Evolutionary conservation across 2,888 invertebrate genomes (phyloP), one percentile per base, ranked within the genome.

Genomic region (Homarus gammarus): DNA sequence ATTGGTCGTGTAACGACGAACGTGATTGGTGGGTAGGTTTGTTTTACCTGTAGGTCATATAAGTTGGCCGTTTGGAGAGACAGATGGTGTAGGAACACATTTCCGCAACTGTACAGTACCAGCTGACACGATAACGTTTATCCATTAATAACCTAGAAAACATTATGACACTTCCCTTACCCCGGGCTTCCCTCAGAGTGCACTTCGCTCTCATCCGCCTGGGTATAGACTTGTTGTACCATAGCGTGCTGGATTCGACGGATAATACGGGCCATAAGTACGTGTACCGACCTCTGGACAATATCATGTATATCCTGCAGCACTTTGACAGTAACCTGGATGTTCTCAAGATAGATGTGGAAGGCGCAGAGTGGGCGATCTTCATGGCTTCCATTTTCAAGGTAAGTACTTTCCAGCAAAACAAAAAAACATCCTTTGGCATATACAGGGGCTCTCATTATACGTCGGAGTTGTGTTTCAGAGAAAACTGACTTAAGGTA

Each of bases 341-440:
- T 33, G 64, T 84, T 3, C 84, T 90, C 12, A 90, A 90, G 68
- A 36, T 90, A 61, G 90, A 90, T 72, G 70, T 90, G 10, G 90
- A 90, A 33, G 90, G 87, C 2, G 27, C n/a, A 2, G 90, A 90
- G 51, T 90, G 87, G 87, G 38, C 79, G 8, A 72, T 84, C 5
- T 84, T 90, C 40, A 33, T 68, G 15, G 49, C 84, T 8, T 84
- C 87, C 0, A 84, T 90, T 33, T 90, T 90, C 40, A 84, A 84
- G 84, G 90, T 90, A 61, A 75, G 44, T 22, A 56, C 12, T 15
- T 12, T 56, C 12, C 56, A 56, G 12, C n/a, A n/a, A n/a, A n/a
- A n/a, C n/a, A n/a, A n/a, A n/a, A n/a, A n/a, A n/a, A n/a, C n/a
- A n/a, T n/a, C n/a, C n/a, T n/a, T 10, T 15, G 68, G 22, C 56